A percentile compares a stretch with the other conserved stretches of the same genome.
Evolutionary conservation across 2,888 invertebrate species (phyloP).

Genomic region (Trilocha varians): DNA sequence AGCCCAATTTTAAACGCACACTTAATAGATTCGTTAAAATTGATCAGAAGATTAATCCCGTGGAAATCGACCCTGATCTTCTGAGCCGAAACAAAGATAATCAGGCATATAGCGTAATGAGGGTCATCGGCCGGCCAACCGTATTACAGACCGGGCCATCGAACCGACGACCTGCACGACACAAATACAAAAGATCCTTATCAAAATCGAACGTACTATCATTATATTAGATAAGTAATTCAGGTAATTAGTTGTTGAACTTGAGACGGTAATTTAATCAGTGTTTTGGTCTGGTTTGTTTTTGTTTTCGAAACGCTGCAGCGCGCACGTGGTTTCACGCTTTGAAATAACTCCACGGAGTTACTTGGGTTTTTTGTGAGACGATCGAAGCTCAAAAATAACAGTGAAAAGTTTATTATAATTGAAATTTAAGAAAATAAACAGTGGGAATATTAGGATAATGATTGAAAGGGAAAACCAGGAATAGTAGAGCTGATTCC

Average conservation of each 20-base stretch:
- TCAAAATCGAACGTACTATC: background rate
- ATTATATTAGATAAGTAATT: background rate
- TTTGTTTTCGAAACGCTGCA: background rate
- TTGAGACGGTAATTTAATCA: background rate
- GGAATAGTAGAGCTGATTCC: too few species aligned
- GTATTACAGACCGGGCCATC: conserved; percentile 3
- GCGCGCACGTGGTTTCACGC: too few species aligned
- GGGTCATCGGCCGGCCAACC: conserved; percentile 10
- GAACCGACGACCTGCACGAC: background rate
- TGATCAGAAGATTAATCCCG: conserved; percentile 14
- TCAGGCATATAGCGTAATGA: conserved; percentile 20
- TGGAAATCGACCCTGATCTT: conserved; percentile 24
- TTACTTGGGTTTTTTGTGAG: too few species aligned
- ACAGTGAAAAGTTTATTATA: too few species aligned
- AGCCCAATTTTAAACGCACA: background rate
- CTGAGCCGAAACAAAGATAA: conserved; percentile 15
- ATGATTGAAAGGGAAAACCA: too few species aligned
- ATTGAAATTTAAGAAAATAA: too few species aligned
- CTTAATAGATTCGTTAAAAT: conserved; percentile 4
- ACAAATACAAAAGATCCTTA: background rate
- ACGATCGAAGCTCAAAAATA: too few species aligned
- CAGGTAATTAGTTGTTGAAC: background rate
- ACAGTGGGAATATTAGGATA: too few species aligned
- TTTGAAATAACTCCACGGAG: too few species aligned
- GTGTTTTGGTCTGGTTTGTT: background rate